Base-by-base conservation (phyloP, 2,797 vertebrate genomes). In the Setipinna tenuifilis region DNA sequence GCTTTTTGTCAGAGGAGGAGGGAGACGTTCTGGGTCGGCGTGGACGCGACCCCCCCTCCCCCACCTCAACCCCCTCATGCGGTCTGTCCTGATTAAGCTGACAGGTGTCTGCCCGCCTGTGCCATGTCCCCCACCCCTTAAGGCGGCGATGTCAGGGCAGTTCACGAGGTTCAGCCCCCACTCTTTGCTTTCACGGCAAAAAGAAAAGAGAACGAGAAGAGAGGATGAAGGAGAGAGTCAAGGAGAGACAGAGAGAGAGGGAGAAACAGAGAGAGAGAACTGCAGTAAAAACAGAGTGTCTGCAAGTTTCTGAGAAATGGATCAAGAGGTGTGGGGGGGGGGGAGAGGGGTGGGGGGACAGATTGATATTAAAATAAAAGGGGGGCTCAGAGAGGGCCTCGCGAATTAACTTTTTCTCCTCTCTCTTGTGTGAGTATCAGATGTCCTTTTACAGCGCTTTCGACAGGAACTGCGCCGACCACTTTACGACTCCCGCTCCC, bases 21-120 rank as follows among this genome's bases (percentile, higher is more conserved):
- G 65, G 28, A 71, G 65, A 31, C 21, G 25, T 7, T 5, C 54
- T 54, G 16, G 11, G 71, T 85, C 23, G 44, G 35, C 57, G 28
- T 6, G 75, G 59, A 71, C 28, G 58, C 75, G 65, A 31, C 65
- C 65, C 65, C 28, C 3, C 46, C 46, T 10, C 3, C 46, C 46
- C 46, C 46, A 48, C 46, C 46, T 10, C 46, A 48, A 48, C 46
- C 46, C 46, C 46, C 12, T 35, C 65, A 71, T 2, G 2, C 11
- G 25, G 28, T 6, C 10, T 35, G 25, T 58, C 48, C 31, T 87
- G 50, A 82, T 87, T 87, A 85, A 85, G 86, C 54, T 87, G 86
- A 84, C 81, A 75, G 86, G 65, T 87, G 83, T 84, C 83, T 84
- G n/a, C n/a, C n/a, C n/a, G 80, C 31, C 54, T 17, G 65, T 31